Percentiles rank a stretch among this genome's conserved stretches.
phyloP scores from a whole-genome alignment of 2,797 vertebrate genomes.

The Lepilemur ruficaudatus region DNA sequence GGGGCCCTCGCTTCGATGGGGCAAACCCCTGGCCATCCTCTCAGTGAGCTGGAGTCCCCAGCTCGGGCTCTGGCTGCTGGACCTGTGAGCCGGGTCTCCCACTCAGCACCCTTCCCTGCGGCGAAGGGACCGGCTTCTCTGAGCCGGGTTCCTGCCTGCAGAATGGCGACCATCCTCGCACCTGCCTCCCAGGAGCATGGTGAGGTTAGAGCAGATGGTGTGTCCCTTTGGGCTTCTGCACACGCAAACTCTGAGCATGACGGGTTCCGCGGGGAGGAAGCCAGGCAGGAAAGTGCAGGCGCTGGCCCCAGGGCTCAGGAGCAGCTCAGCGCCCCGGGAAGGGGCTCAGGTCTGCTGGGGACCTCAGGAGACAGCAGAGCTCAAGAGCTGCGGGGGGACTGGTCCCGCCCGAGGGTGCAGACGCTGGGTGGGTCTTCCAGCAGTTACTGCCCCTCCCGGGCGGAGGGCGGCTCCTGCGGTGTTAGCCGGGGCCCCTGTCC shows the following conservation, averaged over 20 bases:
- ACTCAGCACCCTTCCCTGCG: fast-evolving
- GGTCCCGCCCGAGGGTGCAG: too few relatives aligned
- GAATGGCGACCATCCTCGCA: fast-evolving
- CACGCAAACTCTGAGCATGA: neutral
- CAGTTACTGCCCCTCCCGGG: neutral
- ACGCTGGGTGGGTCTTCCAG: neutral
- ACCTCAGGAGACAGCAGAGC: neutral
- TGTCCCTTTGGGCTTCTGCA: neutral
- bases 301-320: fast-evolving
- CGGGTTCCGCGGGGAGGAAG: neutral
- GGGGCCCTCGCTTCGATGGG: neutral
- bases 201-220: fast-evolving
- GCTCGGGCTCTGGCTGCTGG: too few relatives aligned
- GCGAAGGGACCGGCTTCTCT: neutral
- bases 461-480: fast-evolving
- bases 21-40: neutral
- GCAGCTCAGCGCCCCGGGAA: neutral
- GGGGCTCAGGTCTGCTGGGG: neutral
- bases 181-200: neutral
- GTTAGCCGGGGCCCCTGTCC: neutral
- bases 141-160: neutral
- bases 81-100: too few relatives aligned
- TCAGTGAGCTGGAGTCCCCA: neutral
- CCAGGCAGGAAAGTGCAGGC: neutral
- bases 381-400: too few relatives aligned